Conservation (phyloP, 2,113 vertebrate species). For the Chamaetylas fuelleborni region DNA sequence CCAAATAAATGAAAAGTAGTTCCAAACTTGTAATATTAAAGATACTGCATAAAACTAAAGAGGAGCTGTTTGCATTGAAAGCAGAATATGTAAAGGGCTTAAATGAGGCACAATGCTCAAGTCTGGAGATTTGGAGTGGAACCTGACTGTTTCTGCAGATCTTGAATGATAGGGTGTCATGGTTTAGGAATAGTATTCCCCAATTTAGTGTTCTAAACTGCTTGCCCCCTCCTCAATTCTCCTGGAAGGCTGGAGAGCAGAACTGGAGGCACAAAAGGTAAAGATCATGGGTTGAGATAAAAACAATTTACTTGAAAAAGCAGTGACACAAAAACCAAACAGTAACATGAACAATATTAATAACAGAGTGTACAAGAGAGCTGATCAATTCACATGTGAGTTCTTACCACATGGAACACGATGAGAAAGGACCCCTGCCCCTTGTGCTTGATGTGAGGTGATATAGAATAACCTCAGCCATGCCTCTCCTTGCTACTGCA, state of each 20-base stretch:
- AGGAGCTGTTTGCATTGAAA: not conserved
- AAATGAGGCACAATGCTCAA: not conserved
- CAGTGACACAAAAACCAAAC: not conserved
- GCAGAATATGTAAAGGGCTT: not conserved
- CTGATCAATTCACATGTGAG: not conserved
- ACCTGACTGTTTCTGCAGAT: not conserved
- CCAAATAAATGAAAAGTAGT: not conserved
- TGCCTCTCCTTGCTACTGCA: not conserved
- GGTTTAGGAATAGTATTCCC: not conserved
- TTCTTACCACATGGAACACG: not conserved
- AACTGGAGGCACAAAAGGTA: not conserved
- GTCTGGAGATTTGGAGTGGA: not conserved
- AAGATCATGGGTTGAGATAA: not conserved
- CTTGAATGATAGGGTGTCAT: not conserved
- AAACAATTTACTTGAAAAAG: not conserved
- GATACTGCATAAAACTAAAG: not conserved
- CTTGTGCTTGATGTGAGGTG: not conserved
- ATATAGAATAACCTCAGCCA: not conserved
- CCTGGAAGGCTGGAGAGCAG: not conserved
- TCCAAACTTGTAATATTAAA: not conserved
- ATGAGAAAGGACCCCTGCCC: not conserved
- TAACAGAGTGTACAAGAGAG: not conserved
- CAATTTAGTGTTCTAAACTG: not conserved
- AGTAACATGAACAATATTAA: not conserved
- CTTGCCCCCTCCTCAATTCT: not conserved